Evolutionary conservation across 1,140 invertebrate genomes (phyloP), one percentile per base, ranked within the genome.

Genomic region (Eriosoma lanigerum): DNA sequence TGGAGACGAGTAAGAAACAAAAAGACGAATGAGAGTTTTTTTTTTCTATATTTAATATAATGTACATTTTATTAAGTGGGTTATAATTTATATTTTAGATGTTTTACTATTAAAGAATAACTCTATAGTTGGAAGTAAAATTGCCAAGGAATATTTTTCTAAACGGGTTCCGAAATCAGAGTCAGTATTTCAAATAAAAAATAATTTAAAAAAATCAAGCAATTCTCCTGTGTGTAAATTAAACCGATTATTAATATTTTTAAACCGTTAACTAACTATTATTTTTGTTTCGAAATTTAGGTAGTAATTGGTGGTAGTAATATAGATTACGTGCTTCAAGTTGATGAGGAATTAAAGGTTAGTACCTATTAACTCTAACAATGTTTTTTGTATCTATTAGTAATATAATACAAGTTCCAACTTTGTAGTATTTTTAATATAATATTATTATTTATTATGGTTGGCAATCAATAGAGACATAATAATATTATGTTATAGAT

Each of bases 21-120:
- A 19, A 80, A 81, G 8, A 48, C 13, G 0, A 19, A 24, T n/a
- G 15, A 10, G 15, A 21, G n/a, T n/a, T n/a, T n/a, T n/a, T n/a
- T n/a, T n/a, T n/a, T n/a, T n/a, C n/a, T n/a, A n/a, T n/a, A n/a
- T n/a, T n/a, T n/a, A n/a, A n/a, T n/a, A n/a, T n/a, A n/a, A n/a
- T n/a, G n/a, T n/a, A 3, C n/a, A 76, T 62, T 81, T 4, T 2
- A 60, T n/a, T 50, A 15, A 78, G 24, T 10, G 12, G 1, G 75
- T 62, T 62, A 46, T 82, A 46, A n/a, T 46, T 50, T 80, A 76
- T 81, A 32, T 73, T 84, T 75, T 85, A 92, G 95, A 98, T 87
- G 92, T 96, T 84, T 93, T 91, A 5, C 88, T 99, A 38, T 92
- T 99, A 83, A 91, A 95, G 87, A 96, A 98, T 86, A 98, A 98